Evolutionary conservation across 2,113 vertebrate genomes (phyloP).

Genomic region (Rhabdornis inornatus): DNA sequence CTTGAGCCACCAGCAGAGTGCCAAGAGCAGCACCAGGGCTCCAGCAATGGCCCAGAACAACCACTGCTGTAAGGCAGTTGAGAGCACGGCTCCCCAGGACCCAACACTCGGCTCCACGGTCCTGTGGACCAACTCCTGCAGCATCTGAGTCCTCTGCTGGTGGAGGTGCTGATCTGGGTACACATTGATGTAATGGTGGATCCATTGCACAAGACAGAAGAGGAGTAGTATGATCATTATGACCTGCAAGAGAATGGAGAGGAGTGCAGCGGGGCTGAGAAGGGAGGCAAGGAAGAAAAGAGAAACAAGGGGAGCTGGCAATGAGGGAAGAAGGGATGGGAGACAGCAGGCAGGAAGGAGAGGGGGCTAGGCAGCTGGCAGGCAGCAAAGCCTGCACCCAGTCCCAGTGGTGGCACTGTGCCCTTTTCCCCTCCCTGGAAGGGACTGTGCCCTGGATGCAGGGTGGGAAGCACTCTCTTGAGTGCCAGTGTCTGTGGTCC

Average conservation of each 20-base stretch:
- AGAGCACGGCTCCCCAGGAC: neutral
- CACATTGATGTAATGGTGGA: rapidly evolving
- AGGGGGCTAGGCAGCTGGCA: neutral
- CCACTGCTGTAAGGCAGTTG: neutral
- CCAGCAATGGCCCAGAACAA: neutral
- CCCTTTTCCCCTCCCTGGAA: too few relatives aligned
- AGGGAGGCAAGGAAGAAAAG: neutral
- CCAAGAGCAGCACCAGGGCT: neutral
- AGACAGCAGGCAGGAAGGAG: neutral
- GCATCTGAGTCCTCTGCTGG: neutral
- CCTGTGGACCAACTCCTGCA: neutral
- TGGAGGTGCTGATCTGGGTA: neutral
- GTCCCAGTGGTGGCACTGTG: too few relatives aligned
- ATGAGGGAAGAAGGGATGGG: neutral
- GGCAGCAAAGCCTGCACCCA: neutral
- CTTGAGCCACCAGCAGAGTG: neutral
- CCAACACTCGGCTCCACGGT: rapidly evolving
- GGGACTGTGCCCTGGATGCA: neutral
- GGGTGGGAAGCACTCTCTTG: neutral
- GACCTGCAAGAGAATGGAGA: neutral
- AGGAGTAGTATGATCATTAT: neutral
- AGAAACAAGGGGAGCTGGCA: neutral
- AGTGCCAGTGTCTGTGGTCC: neutral
- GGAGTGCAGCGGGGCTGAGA: neutral
- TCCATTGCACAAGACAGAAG: neutral